Evolutionary conservation across 1,140 invertebrate species (phyloP), one percentile per base, ranked within the genome.

Genomic region (Drosophila gunungcola): DNA sequence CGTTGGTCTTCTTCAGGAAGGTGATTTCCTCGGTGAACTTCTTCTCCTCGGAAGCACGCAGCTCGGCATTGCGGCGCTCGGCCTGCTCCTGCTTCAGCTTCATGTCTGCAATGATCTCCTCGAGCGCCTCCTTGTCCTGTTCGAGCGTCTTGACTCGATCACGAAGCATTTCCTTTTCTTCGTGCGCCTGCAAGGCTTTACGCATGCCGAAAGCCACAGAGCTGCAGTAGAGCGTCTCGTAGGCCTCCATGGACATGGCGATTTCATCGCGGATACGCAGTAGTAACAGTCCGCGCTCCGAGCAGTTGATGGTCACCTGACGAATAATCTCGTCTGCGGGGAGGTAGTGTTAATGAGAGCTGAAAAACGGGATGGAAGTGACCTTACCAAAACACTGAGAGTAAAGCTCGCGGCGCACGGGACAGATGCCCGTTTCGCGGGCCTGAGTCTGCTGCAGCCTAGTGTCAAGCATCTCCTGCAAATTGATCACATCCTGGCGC

Each of bases 171-270:
- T 93, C 93, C 90, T 95, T 95, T 43, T 95, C 95, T 92, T 95
- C 94, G 73, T 95, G 94, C 3, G 95, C 96, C 93, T 97, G 96
- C 53, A 99, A 93, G n/a, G 98, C 98, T 94, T 99, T 99, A 45
- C 98, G 95, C 95, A 99, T 98, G 32, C 98, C 98, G 92, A 99
- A 99, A 4, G 98, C 98, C 55, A 99, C 97, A 62, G 98, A 98
- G 92, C 98, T 99, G 92, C 99, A 98, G 92, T 99, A 99, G 0
- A 99, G 94, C 0, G 97, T 97, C 90, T 96, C 94, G 90, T 99
- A 99, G 1, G 98, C 98, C 80, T 97, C 96, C 90, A 99, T 96
- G 0, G 98, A 99, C 96, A 99, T 99, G 68, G 96, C 94, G 53
- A 99, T 96, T 94, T 99, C 98, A 93, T 99, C 98, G 25, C 98